Base-by-base conservation (phyloP, 2,797 vertebrate species). In the Uromys caudimaculatus region DNA sequence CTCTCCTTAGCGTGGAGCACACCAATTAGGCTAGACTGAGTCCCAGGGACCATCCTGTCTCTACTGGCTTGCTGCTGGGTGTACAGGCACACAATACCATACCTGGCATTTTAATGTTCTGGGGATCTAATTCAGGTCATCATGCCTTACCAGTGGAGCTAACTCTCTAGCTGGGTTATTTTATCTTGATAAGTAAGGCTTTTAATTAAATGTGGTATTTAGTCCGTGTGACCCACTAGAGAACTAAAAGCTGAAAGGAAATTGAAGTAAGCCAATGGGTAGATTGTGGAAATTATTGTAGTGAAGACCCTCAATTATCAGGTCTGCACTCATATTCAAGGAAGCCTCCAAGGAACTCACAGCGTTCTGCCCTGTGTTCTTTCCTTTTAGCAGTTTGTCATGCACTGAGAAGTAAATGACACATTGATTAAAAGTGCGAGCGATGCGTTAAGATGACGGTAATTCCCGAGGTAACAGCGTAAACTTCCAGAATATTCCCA, bases 151-250 rank as follows among this genome's bases (percentile, higher is more conserved):
- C 23, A 17, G 14, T 38, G 21, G 23, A 73, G 50, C 14, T 54
- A 29, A 41, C 67, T 54, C 7, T 69, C 14, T n/a, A 56, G 50
- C 17, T 44, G 17, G 90, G 82, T 58, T 17, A 67, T n/a, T 78
- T 21, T 69, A 89, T 69, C 47, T 50, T 69, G 10, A 62, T 79
- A 52, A 94, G 17, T 19, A 94, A 44, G 12, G 2, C 13, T 44
- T 69, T 84, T 87, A 89, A 89, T 54, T 90, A 93, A 93, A 52
- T 21, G 8, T 78, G 41, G 0, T 24, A 75, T 82, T 85, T 95
- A 94, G 0, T 38, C 62, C 67, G 93, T 44, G 13, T n/a, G 27
- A 75, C 4, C 32, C 17, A 60, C 6, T 69, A 35, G 24, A 78
- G 12, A 90, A 90, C 35, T n/a, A 83, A 84, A 86, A 35, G n/a